phyloP scores from a whole-genome alignment of 2,113 vertebrate species.

The Hiodon alosoides region DNA sequence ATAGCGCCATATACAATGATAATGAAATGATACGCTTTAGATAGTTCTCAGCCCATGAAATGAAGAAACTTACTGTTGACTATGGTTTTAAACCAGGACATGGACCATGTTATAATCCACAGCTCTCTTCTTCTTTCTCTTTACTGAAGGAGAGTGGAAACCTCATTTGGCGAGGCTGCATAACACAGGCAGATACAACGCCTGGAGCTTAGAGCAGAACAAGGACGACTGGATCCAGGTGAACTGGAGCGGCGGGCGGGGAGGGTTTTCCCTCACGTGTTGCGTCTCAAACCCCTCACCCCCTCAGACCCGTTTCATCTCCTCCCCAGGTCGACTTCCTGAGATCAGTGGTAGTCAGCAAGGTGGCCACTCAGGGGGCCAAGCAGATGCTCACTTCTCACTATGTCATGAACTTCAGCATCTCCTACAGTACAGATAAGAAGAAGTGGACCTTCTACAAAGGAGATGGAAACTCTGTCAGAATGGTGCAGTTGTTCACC shows the following conservation, averaged over 20 bases:
- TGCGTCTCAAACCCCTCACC: neutral
- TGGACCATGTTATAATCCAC: neutral
- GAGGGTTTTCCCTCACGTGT: neutral
- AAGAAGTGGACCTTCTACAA: slow-evolving; percentile 76
- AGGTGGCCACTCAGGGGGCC: slow-evolving; percentile 87
- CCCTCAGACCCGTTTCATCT: neutral
- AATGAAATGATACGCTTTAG: neutral
- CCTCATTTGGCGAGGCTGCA: slow-evolving; percentile 81
- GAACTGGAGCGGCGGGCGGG: neutral
- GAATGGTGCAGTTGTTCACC: slow-evolving; percentile 49
- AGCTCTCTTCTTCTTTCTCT: neutral
- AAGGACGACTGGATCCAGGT: slow-evolving; percentile 80
- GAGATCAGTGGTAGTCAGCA: slow-evolving; percentile 78
- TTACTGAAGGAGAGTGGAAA: slow-evolving; percentile 72
- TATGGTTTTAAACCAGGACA: no score
- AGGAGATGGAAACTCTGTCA: slow-evolving; percentile 64
- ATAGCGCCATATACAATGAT: no score
- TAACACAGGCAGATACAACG: slow-evolving; percentile 79
- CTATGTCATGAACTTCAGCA: slow-evolving; percentile 65
- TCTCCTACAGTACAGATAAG: slow-evolving; percentile 81
- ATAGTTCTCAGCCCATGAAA: neutral
- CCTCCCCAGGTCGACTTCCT: slow-evolving; percentile 77
- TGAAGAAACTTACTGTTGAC: neutral
- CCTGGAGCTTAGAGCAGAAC: slow-evolving; percentile 74
- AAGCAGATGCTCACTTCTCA: slow-evolving; percentile 64